These are phyloP conservation scores for Melitaea athalia DNA, from an alignment of 2,888 invertebrate species.

Conservation along the genomic window DNA sequence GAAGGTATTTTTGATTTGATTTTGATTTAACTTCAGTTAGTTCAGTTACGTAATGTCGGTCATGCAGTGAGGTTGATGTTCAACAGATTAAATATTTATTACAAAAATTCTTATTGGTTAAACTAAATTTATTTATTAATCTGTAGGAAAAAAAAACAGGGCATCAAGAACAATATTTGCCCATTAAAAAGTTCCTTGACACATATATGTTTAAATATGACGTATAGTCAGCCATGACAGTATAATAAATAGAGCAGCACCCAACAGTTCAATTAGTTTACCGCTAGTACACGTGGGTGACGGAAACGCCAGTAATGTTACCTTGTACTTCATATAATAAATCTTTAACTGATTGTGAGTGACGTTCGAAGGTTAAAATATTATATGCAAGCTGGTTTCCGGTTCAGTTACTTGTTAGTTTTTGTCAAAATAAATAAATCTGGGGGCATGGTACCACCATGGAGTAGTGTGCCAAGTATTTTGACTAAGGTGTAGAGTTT, in stretches of 20 bases:
- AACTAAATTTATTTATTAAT: no score
- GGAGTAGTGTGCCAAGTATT: no score
- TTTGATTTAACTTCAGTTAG: no score
- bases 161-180: neutral
- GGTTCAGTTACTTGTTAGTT: no score
- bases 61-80: no score
- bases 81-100: no score
- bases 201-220: neutral
- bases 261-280: slow-evolving; percentile 8
- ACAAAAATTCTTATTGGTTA: no score
- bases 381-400: neutral
- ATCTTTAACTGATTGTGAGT: slow-evolving; percentile 20
- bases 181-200: neutral
- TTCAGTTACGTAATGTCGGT: no score
- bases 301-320: slow-evolving; percentile 24
- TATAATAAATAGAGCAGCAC: slow-evolving; percentile 7
- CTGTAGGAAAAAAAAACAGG: neutral
- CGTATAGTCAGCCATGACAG: neutral
- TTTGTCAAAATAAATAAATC: no score
- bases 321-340: slow-evolving; percentile 12
- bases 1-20: no score
- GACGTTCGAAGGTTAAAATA: slow-evolving; percentile 18
- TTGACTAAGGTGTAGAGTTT: no score
- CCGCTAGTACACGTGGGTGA: slow-evolving; percentile 24
- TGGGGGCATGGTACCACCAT: no score